Evolutionary conservation across 2,113 vertebrate genomes (phyloP).

Genomic region (Cairina moschata): DNA sequence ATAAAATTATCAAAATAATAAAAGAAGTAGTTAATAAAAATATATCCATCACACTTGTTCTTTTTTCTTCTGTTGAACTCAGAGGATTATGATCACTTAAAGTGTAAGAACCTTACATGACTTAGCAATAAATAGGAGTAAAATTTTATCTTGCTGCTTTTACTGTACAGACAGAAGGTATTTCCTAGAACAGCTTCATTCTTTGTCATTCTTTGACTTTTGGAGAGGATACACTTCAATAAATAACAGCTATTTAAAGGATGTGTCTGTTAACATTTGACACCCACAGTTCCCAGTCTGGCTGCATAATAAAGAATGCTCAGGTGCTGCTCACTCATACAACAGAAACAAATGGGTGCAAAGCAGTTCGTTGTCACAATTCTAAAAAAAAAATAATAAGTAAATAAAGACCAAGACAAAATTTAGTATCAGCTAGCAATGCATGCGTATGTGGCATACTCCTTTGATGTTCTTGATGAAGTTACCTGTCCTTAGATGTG

Average conservation of each 20-base stretch:
- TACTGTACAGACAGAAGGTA: background rate
- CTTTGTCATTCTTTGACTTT: background rate
- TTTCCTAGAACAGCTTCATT: background rate
- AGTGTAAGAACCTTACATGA: background rate
- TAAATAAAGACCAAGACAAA: background rate
- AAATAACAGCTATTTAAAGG: background rate
- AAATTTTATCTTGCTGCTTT: background rate
- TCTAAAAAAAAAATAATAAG: background rate
- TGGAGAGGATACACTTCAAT: background rate
- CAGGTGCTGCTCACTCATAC: background rate
- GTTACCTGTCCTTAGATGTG: background rate
- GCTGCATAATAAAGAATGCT: background rate
- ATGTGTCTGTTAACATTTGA: background rate
- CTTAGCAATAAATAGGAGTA: background rate
- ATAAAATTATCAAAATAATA: background rate
- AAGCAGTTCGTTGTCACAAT: background rate
- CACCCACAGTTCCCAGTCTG: background rate
- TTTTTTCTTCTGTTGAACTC: background rate
- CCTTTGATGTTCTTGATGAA: background rate
- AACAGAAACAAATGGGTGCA: background rate
- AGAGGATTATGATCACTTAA: background rate
- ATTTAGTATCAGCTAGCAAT: background rate
- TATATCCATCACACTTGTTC: background rate
- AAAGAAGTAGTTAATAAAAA: background rate
- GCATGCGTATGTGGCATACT: fast-evolving